These are phyloP conservation scores for Protodeltote pygarga DNA, from an alignment of 2,888 invertebrate genomes.

Conservation along the genomic window DNA sequence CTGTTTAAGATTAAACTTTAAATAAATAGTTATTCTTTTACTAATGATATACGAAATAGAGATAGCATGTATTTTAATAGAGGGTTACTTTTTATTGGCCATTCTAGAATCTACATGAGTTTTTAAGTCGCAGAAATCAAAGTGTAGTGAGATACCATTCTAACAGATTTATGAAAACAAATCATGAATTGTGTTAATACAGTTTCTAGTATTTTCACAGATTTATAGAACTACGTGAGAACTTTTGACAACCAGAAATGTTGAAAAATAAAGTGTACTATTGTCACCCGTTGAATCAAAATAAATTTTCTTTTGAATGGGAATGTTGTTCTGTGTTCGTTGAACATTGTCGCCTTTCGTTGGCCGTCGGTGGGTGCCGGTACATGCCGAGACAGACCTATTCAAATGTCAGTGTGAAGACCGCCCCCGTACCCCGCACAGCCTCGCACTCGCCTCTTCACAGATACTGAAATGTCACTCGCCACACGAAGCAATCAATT, in stretches of 20 bases:
- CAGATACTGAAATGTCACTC: slow-evolving; percentile 84
- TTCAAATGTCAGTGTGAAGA: slow-evolving; percentile 85
- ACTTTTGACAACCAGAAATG: slow-evolving; percentile 47
- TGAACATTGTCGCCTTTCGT: slow-evolving; percentile 85
- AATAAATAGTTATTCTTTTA: no score
- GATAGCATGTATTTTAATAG: no score
- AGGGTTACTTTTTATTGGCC: no score
- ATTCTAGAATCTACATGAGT: no score
- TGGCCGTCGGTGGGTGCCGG: slow-evolving; percentile 82
- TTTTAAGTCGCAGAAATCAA: slow-evolving; percentile 30
- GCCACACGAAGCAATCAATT: slow-evolving; percentile 86
- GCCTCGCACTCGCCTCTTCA: slow-evolving; percentile 57
- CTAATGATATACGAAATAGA: no score
- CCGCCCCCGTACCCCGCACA: slow-evolving; percentile 56
- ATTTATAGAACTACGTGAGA: slow-evolving; percentile 8
- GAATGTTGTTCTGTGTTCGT: slow-evolving; percentile 77
- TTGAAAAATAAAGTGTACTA: slow-evolving; percentile 73
- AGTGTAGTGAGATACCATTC: slow-evolving; percentile 27
- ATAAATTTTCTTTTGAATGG: slow-evolving; percentile 84
- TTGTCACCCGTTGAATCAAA: slow-evolving; percentile 75
- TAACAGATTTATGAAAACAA: slow-evolving; percentile 32
- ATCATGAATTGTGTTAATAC: slow-evolving; percentile 11
- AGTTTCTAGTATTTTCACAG: neutral
- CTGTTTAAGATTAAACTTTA: no score
- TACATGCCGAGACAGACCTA: slow-evolving; percentile 84